A percentile compares a stretch with the other conserved stretches of the same genome.
Conservation (phyloP, 1,140 invertebrate species). For the Rhopalosiphum maidis region DNA sequence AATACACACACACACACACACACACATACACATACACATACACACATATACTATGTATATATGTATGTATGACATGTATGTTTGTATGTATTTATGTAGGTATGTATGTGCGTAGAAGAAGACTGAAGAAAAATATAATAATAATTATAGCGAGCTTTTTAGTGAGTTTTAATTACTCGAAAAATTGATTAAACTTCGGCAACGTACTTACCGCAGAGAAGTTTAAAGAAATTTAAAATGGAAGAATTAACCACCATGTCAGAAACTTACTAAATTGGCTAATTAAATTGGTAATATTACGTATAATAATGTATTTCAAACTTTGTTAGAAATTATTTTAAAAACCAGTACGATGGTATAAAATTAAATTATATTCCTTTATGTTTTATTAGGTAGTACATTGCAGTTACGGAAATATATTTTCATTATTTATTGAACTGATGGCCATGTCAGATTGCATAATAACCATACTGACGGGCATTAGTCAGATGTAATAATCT, state of each 20-base stretch:
- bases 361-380: background rate
- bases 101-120: background rate
- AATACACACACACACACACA: background rate
- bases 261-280: conserved; percentile 7
- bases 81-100: too few species aligned
- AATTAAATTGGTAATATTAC: conserved; percentile 13
- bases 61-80: too few species aligned
- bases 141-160: conserved; percentile 4
- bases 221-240: conserved; percentile 2
- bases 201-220: background rate
- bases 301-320: conserved; percentile 18
- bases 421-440: background rate
- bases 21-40: too few species aligned
- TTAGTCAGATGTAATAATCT: background rate
- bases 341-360: background rate
- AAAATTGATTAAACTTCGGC: conserved; percentile 2
- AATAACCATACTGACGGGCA: background rate
- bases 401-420: background rate
- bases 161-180: conserved; percentile 11
- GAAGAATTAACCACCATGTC: conserved; percentile 7
- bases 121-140: conserved; percentile 9
- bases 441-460: background rate
- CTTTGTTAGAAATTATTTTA: conserved; percentile 8
- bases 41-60: too few species aligned
- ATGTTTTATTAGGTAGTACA: background rate